These are phyloP conservation scores for Mystacornis crossleyi DNA, from an alignment of 2,113 vertebrate genomes.

Conservation along the genomic window DNA sequence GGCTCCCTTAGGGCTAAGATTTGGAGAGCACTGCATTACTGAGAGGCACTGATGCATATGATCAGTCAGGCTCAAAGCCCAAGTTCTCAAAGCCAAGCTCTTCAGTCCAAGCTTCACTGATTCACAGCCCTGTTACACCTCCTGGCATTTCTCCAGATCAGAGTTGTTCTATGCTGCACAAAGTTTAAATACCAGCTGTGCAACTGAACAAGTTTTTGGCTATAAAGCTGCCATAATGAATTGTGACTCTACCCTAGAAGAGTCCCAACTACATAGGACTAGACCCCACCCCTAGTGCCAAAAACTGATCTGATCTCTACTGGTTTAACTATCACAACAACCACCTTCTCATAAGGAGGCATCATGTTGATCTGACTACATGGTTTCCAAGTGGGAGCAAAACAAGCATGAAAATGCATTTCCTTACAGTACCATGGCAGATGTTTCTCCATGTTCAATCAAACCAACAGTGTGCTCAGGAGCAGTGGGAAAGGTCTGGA, in stretches of 20 bases:
- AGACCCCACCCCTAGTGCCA: not conserved
- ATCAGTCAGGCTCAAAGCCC: constrained; percentile 2
- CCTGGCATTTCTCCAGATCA: not conserved
- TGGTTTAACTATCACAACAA: not conserved
- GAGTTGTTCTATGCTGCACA: not conserved
- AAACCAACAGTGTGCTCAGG: not conserved
- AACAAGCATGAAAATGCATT: not conserved
- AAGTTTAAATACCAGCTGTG: not conserved
- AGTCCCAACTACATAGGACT: not conserved
- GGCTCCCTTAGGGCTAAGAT: not conserved
- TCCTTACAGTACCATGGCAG: not conserved
- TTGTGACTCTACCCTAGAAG: not conserved
- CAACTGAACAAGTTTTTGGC: not conserved
- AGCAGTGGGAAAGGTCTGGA: not conserved
- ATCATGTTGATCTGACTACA: not conserved
- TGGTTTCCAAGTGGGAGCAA: not conserved
- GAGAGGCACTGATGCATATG: not conserved
- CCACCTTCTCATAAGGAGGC: not conserved
- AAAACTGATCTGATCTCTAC: not conserved
- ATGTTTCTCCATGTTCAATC: not conserved
- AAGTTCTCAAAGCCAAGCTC: not conserved
- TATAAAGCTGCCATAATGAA: not conserved
- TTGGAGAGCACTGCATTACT: not conserved
- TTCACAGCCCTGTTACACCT: constrained; percentile 13
- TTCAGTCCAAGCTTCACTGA: not conserved